Evolutionary conservation across 2,888 invertebrate genomes (phyloP).

Genomic region (Diachrysia chrysitis): DNA sequence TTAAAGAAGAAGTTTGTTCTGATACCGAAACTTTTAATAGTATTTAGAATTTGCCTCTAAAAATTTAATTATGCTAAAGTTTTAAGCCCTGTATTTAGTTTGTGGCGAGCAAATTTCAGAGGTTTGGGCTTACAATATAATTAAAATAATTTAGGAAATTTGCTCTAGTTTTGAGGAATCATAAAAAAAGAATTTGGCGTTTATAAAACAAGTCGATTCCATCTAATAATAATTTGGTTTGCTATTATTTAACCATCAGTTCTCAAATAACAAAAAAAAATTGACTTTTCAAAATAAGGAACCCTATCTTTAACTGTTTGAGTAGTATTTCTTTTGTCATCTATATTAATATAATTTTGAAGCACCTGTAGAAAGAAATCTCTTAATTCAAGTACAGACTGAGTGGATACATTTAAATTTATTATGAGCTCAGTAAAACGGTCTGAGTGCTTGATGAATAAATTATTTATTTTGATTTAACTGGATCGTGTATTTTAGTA

Average conservation of each 20-base stretch:
- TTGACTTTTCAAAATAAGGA: too few relatives aligned
- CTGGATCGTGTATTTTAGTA: slow-evolving; percentile 18
- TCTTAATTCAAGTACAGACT: background rate
- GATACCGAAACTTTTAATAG: slow-evolving; percentile 32
- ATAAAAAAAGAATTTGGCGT: too few relatives aligned
- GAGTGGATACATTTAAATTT: slow-evolving; percentile 14
- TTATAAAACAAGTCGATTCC: too few relatives aligned
- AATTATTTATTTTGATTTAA: slow-evolving; percentile 24
- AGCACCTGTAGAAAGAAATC: background rate
- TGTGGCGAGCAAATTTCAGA: slow-evolving; percentile 15
- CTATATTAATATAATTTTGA: background rate
- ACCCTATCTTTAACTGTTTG: too few relatives aligned
- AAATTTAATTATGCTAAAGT: slow-evolving; percentile 31
- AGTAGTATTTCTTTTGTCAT: background rate
- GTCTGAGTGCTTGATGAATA: slow-evolving; percentile 31
- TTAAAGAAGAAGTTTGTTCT: slow-evolving; percentile 6
- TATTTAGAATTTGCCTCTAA: slow-evolving; percentile 12
- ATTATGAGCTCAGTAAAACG: slow-evolving; percentile 28
- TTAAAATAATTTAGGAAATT: slow-evolving; percentile 1
- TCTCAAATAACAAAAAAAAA: too few relatives aligned
- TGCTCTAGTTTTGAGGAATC: background rate
- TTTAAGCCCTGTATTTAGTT: slow-evolving; percentile 15
- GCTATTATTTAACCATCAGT: too few relatives aligned
- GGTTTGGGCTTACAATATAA: slow-evolving; percentile 1
- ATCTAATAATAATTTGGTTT: too few relatives aligned